Evolutionary conservation across 1,140 invertebrate species (phyloP).

Genomic region (Drosophila aff.): DNA sequence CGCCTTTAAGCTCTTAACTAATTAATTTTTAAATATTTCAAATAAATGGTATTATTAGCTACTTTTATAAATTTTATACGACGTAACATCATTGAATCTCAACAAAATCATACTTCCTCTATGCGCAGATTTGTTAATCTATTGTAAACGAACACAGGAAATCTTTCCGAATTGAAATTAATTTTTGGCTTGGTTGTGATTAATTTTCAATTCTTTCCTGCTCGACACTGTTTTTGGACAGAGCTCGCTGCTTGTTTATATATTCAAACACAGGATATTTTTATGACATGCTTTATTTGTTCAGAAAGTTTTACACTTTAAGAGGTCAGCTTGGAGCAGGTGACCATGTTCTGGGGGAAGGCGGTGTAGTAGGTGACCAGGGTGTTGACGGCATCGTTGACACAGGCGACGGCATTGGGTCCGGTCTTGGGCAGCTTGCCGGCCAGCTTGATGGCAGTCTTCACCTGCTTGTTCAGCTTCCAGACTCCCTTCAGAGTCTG

Average conservation of each 20-base stretch:
- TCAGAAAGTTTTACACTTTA: not conserved
- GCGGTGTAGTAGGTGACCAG: conserved; percentile 59
- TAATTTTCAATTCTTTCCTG: no score
- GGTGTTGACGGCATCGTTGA: conserved; percentile 33
- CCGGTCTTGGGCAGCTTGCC: conserved; percentile 56
- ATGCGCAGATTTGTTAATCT: no score
- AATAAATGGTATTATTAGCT: no score
- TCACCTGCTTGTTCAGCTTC: conserved; percentile 35
- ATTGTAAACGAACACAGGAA: no score
- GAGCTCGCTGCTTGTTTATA: not conserved
- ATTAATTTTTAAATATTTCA: no score
- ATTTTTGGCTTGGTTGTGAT: no score
- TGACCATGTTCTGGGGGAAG: conserved; percentile 54
- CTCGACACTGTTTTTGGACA: no score
- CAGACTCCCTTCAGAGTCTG: conserved; percentile 30
- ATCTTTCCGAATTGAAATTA: no score
- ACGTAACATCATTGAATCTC: no score
- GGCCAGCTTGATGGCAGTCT: conserved; percentile 31
- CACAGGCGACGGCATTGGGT: conserved; percentile 57
- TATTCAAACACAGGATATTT: not conserved
- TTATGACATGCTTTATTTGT: conserved; percentile 3
- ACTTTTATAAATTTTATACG: no score
- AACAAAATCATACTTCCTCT: no score
- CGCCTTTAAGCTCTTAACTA: no score
- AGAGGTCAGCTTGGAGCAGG: conserved; percentile 65